Percentiles rank a stretch among this genome's conserved stretches.
Conservation (phyloP, 2,888 invertebrate species). For the Pherbina coryleti region DNA sequence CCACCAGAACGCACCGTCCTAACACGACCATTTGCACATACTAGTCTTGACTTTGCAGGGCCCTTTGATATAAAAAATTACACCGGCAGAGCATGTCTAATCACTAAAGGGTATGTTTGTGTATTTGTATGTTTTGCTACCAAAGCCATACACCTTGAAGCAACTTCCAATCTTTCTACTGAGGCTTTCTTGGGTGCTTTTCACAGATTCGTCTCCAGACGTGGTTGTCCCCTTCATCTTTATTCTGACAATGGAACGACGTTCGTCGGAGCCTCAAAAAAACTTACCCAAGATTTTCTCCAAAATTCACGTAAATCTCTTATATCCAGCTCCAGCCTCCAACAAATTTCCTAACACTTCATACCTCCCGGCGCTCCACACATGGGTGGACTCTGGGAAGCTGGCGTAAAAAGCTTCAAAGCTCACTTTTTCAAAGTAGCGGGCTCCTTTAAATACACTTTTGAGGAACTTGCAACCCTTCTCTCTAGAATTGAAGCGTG, state of each 20-base stretch:
- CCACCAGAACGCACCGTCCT: too few species aligned
- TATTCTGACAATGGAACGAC: constrained; percentile 44
- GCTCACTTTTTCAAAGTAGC: background rate
- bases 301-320: background rate
- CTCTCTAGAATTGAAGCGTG: constrained; percentile 31
- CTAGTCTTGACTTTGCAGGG: too few species aligned
- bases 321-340: background rate
- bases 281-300: constrained; percentile 22
- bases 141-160: constrained; percentile 40
- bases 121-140: constrained; percentile 46
- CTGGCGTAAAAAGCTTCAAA: constrained; percentile 17
- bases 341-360: background rate
- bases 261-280: constrained; percentile 41
- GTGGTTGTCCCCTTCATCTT: constrained; percentile 35
- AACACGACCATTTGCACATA: too few species aligned
- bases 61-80: background rate
- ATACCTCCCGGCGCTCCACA: constrained; percentile 5
- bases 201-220: constrained; percentile 38
- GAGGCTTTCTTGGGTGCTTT: constrained; percentile 40
- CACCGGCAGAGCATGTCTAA: too few species aligned
- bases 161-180: constrained; percentile 28
- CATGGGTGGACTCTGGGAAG: constrained; percentile 17
- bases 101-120: background rate
- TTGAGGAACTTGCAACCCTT: constrained; percentile 37
- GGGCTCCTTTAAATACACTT: constrained; percentile 1